A percentile compares a stretch with the other conserved stretches of the same genome.
Evolutionary conservation across 2,113 vertebrate genomes (phyloP).

Genomic region (Myiagra hebetior): DNA sequence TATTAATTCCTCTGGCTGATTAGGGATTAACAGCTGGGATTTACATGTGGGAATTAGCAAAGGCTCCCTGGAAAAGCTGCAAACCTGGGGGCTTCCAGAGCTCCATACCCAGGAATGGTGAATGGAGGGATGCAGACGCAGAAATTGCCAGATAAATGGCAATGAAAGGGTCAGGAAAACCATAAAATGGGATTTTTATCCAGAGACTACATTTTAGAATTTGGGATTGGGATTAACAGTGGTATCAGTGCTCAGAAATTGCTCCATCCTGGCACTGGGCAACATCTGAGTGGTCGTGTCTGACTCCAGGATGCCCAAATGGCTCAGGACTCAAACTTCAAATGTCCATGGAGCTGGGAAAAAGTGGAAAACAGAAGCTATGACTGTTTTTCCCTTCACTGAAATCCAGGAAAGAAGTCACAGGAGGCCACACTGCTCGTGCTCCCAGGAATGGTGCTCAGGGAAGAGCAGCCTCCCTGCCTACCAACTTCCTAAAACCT

Average conservation of each 20-base stretch:
- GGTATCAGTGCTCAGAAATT: background rate
- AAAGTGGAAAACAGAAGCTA: background rate
- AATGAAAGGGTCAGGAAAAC: background rate
- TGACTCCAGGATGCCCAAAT: background rate
- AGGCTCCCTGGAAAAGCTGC: background rate
- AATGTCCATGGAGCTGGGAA: fast-evolving
- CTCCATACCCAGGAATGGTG: background rate
- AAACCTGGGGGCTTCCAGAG: background rate
- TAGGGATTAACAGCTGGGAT: background rate
- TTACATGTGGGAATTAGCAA: background rate
- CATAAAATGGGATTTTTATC: fast-evolving
- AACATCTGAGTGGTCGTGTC: fast-evolving
- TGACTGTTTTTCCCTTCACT: fast-evolving
- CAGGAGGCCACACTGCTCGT: fast-evolving
- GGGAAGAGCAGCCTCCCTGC: background rate
- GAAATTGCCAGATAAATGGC: background rate
- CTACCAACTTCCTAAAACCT: background rate
- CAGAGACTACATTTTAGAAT: fast-evolving
- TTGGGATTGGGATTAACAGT: too few species aligned
- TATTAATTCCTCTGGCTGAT: background rate
- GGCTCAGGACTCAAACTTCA: background rate
- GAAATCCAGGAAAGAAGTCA: background rate
- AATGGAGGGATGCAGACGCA: fast-evolving
- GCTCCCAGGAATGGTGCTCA: fast-evolving
- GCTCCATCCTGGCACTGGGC: background rate